Base-by-base conservation (phyloP, 2,888 invertebrate genomes). In the Anoplius nigerrimus region DNA sequence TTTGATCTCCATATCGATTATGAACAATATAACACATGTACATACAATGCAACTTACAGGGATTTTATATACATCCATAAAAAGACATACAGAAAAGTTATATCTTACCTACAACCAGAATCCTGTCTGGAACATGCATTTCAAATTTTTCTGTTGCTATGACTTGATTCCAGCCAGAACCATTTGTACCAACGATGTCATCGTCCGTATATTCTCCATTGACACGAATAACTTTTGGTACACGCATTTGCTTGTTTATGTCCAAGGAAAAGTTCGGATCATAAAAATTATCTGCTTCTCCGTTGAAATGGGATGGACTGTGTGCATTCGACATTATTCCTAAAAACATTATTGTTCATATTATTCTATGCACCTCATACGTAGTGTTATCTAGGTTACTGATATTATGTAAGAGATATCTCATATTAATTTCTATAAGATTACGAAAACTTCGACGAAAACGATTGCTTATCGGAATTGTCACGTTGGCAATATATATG, bases 91-190 rank as follows among this genome's bases (percentile, higher is more conserved):
- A 1, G 8, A 34, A 34, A 34, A 11, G 11, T 34, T 4, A 24
- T 6, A 6, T 6, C 88, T 93, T 93, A 86, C 98, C 98, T 81
- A 95, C 92, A 55, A 98, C 95, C 78, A 98, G 91, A 87, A 98
- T 98, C 85, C 97, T 92, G 85, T 98, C 98, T 2, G 98, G 98
- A 45, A 98, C 97, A 85, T 94, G 94, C 98, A 98, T 98, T 81
- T 95, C 94, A 88, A 95, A 93, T 89, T 94, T 95, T 80, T 95
- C 95, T 61, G 80, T 79, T 13, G 78, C 62, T 52, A 80, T 67
- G 2, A 84, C 61, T 82, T 91, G 91, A 70, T 58, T 46, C 58
- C 58, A 58, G 5, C 22, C 46, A 24, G 58, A 46, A n/a, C 46
- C 58, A 16, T 58, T 58, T 8, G 16, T 58, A 2, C 20, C 11